phyloP scores from a whole-genome alignment of 30 jellyfish, hydroid and myxozoan species.

The Pelagia noctiluca region DNA sequence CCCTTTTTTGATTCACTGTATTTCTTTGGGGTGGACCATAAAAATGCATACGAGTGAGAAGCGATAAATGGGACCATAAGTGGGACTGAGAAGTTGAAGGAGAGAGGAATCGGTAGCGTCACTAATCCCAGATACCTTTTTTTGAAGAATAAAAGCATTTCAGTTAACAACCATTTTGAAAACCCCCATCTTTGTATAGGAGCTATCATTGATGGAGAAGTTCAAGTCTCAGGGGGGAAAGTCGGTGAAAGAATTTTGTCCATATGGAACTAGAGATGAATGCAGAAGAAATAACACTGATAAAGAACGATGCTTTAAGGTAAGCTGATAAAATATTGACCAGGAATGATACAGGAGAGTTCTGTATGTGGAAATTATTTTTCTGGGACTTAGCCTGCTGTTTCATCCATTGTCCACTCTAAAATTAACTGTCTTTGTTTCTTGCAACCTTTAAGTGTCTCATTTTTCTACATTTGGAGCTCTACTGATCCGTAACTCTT shows the following conservation, averaged over 20 bases:
- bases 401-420: no score
- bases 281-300: slow-evolving; percentile 90
- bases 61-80: no score
- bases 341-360: no score
- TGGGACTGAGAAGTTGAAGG: neutral
- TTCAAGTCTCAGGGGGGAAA: slow-evolving; percentile 99
- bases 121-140: neutral
- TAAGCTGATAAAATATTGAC: no score
- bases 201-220: slow-evolving; percentile 91
- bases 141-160: neutral
- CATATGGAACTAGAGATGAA: slow-evolving; percentile 96
- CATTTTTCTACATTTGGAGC: no score
- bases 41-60: no score
- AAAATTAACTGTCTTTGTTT: neutral
- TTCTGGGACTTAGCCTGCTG: no score
- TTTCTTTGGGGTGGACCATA: no score
- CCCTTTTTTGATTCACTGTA: neutral
- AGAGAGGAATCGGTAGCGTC: neutral
- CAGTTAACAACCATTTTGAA: neutral
- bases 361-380: no score
- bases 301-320: slow-evolving; percentile 90
- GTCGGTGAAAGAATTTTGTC: slow-evolving; percentile 96
- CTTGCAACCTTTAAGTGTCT: no score
- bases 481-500: no score
- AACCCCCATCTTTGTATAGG: slow-evolving; percentile 50